Evolutionary conservation across 2,797 vertebrate genomes (phyloP).

Genomic region (Intellagama lesueurii): DNA sequence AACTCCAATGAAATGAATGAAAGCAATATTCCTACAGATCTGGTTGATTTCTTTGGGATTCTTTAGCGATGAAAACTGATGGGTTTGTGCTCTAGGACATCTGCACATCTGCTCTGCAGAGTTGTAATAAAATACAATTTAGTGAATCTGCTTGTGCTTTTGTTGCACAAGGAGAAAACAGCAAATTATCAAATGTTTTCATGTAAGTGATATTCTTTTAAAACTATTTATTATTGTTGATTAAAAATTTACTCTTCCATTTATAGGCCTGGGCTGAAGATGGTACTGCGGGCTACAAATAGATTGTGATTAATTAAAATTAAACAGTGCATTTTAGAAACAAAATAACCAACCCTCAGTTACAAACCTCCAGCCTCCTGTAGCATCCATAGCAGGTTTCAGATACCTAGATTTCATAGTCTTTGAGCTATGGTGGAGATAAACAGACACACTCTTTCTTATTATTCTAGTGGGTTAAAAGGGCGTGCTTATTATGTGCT

Average conservation of each 20-base stretch:
- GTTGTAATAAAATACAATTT: conserved; percentile 65
- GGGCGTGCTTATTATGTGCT: background rate
- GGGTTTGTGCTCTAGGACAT: conserved; percentile 4
- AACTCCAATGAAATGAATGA: background rate
- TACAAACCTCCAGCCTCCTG: background rate
- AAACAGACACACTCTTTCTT: background rate
- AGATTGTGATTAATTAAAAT: too few species aligned
- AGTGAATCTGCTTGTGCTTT: conserved; percentile 67
- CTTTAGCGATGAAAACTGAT: background rate
- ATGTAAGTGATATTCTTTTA: conserved; percentile 65
- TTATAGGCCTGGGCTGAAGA: conserved; percentile 33
- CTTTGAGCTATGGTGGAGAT: background rate
- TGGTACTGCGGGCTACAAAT: too few species aligned
- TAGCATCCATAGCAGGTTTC: background rate
- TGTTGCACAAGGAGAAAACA: conserved; percentile 60
- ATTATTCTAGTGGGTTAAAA: background rate
- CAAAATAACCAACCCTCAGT: too few species aligned
- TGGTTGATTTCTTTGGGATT: background rate
- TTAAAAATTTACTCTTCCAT: conserved; percentile 67
- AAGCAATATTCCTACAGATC: background rate
- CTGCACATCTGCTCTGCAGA: conserved; percentile 57
- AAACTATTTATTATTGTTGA: conserved; percentile 65
- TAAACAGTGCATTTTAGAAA: too few species aligned
- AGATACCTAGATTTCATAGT: background rate
- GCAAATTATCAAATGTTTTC: conserved; percentile 54